Percentiles rank a stretch among this genome's conserved stretches.
Conservation (phyloP, 2,113 vertebrate species). For the Herpetotheres cachinnans region DNA sequence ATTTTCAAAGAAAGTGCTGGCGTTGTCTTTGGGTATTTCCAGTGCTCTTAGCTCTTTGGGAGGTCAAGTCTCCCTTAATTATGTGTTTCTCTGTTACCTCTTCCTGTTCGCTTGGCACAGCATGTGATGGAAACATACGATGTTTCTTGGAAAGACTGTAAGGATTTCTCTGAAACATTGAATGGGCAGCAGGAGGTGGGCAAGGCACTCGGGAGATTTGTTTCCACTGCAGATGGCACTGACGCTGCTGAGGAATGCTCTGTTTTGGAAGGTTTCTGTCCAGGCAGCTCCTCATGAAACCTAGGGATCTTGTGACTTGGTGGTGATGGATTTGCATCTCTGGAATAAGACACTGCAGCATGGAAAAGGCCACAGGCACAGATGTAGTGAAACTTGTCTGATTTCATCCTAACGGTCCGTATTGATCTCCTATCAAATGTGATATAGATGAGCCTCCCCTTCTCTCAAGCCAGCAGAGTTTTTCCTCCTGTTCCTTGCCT, state of each 20-base stretch:
- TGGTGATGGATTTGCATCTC: not conserved
- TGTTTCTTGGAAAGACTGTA: conserved; percentile 46
- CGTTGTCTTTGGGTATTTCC: conserved; percentile 27
- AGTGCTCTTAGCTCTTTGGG: conserved; percentile 15
- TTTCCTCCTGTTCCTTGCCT: not conserved
- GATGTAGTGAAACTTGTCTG: not conserved
- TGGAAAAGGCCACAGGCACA: not conserved
- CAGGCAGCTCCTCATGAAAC: not conserved
- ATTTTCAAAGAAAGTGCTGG: conserved; percentile 38
- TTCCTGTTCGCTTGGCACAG: conserved; percentile 29
- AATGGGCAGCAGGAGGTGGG: not conserved
- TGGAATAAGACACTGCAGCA: not conserved
- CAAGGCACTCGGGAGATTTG: not conserved
- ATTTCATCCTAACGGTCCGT: not conserved
- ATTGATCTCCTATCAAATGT: not conserved
- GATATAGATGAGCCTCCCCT: not conserved
- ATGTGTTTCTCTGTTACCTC: not conserved
- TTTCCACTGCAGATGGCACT: not conserved
- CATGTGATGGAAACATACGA: rapidly evolving
- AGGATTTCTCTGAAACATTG: conserved; percentile 27
- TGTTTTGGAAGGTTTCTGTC: not conserved
- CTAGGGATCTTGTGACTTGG: not conserved
- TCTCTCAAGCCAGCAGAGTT: not conserved
- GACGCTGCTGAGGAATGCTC: not conserved
- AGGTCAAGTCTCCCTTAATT: conserved; percentile 37